Conservation (phyloP, 2,888 invertebrate species). For the Linnaemya vulpina region DNA sequence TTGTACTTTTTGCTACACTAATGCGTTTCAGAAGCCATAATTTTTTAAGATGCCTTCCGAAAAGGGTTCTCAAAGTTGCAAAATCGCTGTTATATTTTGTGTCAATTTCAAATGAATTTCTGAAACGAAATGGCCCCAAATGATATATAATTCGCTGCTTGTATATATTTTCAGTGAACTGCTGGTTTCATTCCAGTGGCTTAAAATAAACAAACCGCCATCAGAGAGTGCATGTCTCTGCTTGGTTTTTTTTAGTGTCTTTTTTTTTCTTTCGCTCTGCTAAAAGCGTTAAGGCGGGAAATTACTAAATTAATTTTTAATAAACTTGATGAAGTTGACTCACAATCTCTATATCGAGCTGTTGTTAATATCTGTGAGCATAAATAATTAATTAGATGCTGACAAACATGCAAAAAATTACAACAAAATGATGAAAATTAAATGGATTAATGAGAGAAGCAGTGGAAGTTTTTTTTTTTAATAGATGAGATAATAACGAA, state of each 20-base stretch:
- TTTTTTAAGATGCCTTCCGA: too few species aligned
- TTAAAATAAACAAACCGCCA: background rate
- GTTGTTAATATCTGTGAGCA: slow-evolving; percentile 39
- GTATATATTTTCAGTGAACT: too few species aligned
- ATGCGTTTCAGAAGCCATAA: too few species aligned
- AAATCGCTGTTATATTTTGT: too few species aligned
- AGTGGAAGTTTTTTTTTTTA: background rate
- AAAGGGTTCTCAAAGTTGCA: too few species aligned
- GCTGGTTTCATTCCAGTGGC: too few species aligned
- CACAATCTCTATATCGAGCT: slow-evolving; percentile 18
- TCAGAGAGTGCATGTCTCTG: background rate
- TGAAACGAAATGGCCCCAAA: too few species aligned
- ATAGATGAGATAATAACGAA: background rate
- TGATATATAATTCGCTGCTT: too few species aligned
- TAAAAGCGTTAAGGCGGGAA: slow-evolving; percentile 59
- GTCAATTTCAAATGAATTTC: too few species aligned
- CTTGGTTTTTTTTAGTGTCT: background rate
- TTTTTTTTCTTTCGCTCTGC: slow-evolving; percentile 12
- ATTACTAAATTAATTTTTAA: slow-evolving; percentile 66
- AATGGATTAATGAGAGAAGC: slow-evolving; percentile 12
- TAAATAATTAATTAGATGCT: slow-evolving; percentile 7
- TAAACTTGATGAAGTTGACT: slow-evolving; percentile 53
- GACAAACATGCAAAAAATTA: background rate
- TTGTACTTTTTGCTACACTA: too few species aligned
- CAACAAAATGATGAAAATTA: slow-evolving; percentile 5